Percentiles rank a stretch among this genome's conserved stretches.
Conservation (phyloP, 2,113 vertebrate genomes). For the Myotis yumanensis region DNA sequence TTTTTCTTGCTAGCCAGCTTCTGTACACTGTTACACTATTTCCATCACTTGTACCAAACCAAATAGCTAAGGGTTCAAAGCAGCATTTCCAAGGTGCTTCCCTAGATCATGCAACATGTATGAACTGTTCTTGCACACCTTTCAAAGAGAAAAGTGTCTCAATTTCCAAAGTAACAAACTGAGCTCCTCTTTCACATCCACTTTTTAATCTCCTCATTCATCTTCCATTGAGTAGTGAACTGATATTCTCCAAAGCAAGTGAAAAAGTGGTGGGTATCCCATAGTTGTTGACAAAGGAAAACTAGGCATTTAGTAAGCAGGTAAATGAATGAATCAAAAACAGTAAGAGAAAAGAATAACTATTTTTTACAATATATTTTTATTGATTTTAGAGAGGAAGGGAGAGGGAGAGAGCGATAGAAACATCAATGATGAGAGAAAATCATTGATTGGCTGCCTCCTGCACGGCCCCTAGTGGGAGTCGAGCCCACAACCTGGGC, state of each 20-base stretch:
- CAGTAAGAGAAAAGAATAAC: not conserved
- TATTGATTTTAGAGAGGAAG: no score
- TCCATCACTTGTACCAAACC: not conserved
- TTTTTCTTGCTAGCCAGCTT: not conserved
- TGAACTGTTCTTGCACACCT: constrained; percentile 1
- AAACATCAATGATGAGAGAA: no score
- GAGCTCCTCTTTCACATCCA: not conserved
- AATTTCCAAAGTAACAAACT: not conserved
- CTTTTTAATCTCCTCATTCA: constrained; percentile 30
- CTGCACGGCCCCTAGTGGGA: no score
- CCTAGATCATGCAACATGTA: not conserved
- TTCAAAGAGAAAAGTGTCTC: not conserved
- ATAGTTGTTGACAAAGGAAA: not conserved
- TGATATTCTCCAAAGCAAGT: not conserved
- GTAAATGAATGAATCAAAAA: not conserved
- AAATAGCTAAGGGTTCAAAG: not conserved
- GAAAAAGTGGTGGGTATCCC: not conserved
- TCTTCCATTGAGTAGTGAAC: not conserved
- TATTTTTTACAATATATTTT: not conserved
- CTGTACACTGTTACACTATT: not conserved
- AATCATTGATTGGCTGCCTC: no score
- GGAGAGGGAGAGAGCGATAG: no score
- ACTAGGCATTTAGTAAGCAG: not conserved
- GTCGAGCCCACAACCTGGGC: no score
- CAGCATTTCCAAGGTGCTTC: constrained; percentile 26